Base-by-base conservation (phyloP, 2,888 invertebrate genomes). In the Lottia gigantea region DNA sequence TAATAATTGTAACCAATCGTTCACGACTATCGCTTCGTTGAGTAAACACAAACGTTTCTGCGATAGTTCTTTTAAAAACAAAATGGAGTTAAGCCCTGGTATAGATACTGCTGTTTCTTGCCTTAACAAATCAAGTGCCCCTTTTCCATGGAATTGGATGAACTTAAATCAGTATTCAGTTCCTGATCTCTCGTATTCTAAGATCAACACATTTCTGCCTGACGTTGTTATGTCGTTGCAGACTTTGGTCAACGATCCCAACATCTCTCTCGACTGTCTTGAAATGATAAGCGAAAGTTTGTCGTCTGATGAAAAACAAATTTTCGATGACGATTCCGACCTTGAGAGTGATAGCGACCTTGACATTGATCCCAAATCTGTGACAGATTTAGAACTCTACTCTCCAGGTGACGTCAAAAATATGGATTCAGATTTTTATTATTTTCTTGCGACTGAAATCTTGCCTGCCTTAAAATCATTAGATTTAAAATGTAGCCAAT, bases 1-100 rank as follows among this genome's bases (percentile, higher is more conserved):
- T 90, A 93, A 92, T 84, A 96, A 97, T 92, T 98, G 98, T 87
- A 94, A 94, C 40, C 95, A 97, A 87, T 93, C 94, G 46, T 98
- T 98, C 90, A 94, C 94, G 71, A 96, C 97, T 0, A 93, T 94
- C 72, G 95, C 96, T 2, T 95, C 96, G 45, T 91, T 98, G 66
- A 93, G 67, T 76, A 71, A 78, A 74, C 98, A 98, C 90, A 96
- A 96, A 90, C 92, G 97, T 79, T 96, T 96, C 90, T 98, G 98
- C 89, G 97, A 97, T 88, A 94, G 95, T 1, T 87, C 87, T 45
- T 73, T 85, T 46, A 76, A 86, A 64, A 84, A 80, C 71, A 85
- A 85, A 14, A 80, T 85, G 76, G 77, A 82, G 46, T 69, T 81
- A 11, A 80, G 82, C 71, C 79, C 78, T 49, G 74, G 76, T 46